Conservation (phyloP, 2,797 vertebrate genomes). For the Brotula barbata region DNA sequence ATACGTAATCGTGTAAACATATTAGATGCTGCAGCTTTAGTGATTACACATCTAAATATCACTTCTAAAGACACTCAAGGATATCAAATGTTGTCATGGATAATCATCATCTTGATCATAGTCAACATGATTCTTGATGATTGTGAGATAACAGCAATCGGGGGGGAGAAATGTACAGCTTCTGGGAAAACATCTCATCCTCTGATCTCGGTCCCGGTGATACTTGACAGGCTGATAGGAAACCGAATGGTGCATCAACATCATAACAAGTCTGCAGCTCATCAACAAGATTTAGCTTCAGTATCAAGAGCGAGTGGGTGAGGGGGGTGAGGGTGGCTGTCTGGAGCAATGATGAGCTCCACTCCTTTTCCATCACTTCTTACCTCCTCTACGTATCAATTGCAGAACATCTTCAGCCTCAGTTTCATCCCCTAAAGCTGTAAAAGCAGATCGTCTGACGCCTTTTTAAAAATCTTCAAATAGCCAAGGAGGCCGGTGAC, state of each 20-base stretch:
- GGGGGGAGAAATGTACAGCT: too few relatives aligned
- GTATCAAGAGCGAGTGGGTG: conserved; percentile 52
- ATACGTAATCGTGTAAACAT: too few relatives aligned
- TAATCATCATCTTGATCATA: too few relatives aligned
- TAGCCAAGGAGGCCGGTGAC: background rate
- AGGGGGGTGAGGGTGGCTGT: background rate
- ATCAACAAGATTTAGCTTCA: conserved; percentile 45
- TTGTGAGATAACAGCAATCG: too few relatives aligned
- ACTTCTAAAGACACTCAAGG: too few relatives aligned
- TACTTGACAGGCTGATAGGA: too few relatives aligned
- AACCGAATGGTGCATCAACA: too few relatives aligned
- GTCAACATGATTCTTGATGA: background rate
- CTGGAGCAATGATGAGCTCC: background rate
- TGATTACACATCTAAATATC: too few relatives aligned
- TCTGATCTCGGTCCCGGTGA: too few relatives aligned
- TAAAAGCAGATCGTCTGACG: background rate
- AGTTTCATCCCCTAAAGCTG: background rate
- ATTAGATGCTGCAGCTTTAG: too few relatives aligned
- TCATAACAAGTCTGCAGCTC: conserved; percentile 3
- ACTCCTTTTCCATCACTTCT: background rate
- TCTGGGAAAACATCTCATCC: too few relatives aligned
- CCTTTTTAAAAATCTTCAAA: background rate
- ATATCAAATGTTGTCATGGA: background rate
- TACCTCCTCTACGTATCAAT: background rate
- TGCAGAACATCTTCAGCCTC: background rate